Evolutionary conservation across 2,888 invertebrate species (phyloP), one percentile per base, ranked within the genome.

Genomic region (Laothoe populi): DNA sequence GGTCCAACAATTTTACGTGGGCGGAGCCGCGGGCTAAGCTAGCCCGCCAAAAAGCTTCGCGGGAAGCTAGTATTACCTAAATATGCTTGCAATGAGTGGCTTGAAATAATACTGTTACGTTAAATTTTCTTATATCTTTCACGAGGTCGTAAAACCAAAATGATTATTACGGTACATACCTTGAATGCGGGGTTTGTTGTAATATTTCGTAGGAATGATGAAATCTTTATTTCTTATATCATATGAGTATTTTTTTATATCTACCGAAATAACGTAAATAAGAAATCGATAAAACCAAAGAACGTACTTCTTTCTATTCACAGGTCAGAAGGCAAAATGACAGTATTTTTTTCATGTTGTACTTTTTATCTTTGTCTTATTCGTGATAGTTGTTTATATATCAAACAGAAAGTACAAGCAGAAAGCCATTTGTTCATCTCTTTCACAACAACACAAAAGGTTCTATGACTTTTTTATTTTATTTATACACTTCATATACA

Each of bases 401-500:
- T 35, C 31, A 53, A n/a, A n/a, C n/a, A n/a, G n/a, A n/a, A 53
- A 11, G 19, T 35, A 31, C 11, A 53, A 35, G 31, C 31, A 19
- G 11, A 53, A 53, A 53, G 53, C 31, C 16, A 16, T 16, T 53
- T 53, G 26, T 49, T 31, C 35, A 53, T 53, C 49, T 4, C 26
- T 49, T 16, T 26, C 31, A 16, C 1, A 49, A n/a, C 26, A 35
- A 53, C 19, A 53, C 35, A 53, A 53, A 53, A 2, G 53, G 0
- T 53, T 53, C 35, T 19, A 53, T 19, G 31, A 53, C 53, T 53
- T 11, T 53, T 35, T 21, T 53, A 19, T 19, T 53, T 24, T n/a
- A n/a, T n/a, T n/a, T n/a, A n/a, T n/a, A n/a, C n/a, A n/a, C n/a
- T n/a, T n/a, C n/a, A n/a, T n/a, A n/a, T n/a, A n/a, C n/a, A n/a